phyloP scores from a whole-genome alignment of 1,140 invertebrate species.

The Formica selysi region DNA sequence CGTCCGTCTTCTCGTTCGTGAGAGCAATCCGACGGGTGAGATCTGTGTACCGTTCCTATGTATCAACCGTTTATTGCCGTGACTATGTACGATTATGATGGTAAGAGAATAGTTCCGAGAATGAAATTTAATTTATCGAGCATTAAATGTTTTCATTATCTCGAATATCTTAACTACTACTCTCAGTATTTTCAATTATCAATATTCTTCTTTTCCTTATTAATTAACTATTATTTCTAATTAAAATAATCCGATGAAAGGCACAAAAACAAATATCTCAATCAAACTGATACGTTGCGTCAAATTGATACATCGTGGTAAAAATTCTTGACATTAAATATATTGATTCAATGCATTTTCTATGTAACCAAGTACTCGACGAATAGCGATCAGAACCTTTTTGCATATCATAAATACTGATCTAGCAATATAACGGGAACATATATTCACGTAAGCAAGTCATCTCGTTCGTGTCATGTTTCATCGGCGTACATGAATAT shows the following conservation, averaged over 20 bases:
- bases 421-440: conserved; percentile 4
- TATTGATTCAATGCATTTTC: background rate
- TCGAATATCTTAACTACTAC: background rate
- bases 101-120: conserved; percentile 30
- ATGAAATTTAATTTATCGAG: conserved; percentile 28
- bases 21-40: conserved; percentile 54
- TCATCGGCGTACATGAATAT: background rate
- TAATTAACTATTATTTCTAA: background rate
- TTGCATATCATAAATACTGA: conserved; percentile 35
- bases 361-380: background rate
- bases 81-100: conserved; percentile 18
- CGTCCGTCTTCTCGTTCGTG: conserved; percentile 58
- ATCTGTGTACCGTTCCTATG: conserved; percentile 24
- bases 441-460: conserved; percentile 7
- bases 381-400: background rate
- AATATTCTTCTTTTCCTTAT: background rate
- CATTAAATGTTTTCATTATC: conserved; percentile 12
- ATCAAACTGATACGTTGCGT: background rate
- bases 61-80: conserved; percentile 41
- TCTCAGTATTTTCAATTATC: background rate
- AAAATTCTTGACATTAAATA: background rate
- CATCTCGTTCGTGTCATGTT: conserved; percentile 22
- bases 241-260: background rate
- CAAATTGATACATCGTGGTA: background rate
- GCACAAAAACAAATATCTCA: background rate